Base-by-base conservation (phyloP, 1,140 invertebrate species). In the Listronotus bonariensis region DNA sequence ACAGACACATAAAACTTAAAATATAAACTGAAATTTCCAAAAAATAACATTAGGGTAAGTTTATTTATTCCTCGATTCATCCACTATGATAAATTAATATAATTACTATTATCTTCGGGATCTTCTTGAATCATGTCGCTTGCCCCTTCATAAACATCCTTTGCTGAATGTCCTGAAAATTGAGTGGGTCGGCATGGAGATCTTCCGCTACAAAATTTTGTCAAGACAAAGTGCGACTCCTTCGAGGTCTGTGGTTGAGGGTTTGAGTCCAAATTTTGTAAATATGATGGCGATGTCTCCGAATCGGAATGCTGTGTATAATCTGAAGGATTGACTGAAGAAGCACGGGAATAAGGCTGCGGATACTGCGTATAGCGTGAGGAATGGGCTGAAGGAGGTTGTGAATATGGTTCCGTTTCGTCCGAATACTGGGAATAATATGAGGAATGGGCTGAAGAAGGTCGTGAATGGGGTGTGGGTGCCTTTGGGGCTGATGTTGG, bases 291-390 rank as follows among this genome's bases (percentile, higher is more conserved):
- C 40, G 40, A 15, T 41, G 40, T n/a, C 40, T 41, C 11, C 43
- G 43, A 46, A 15, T 46, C 15, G 9, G 43, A 46, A 46, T 46
- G 17, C 43, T 11, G 18, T 46, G 3, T 11, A 46, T 46, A 20
- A 46, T 17, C 11, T 46, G 43, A 55, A 41, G 43, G 34, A 40
- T 34, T 7, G 31, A 3, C 57, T 38, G 45, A 49, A 18, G 1
- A 49, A 49, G 15, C 1, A 20, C 8, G 45, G 15, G 45, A 60
- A 49, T n/a, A n/a, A n/a, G n/a, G n/a, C n/a, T n/a, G n/a, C n/a
- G n/a, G n/a, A n/a, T n/a, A n/a, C n/a, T n/a, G n/a, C n/a, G n/a
- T n/a, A n/a, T n/a, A n/a, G n/a, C n/a, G n/a, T n/a, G n/a, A n/a
- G n/a, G n/a, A n/a, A n/a, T n/a, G n/a, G n/a, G n/a, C n/a, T n/a